Percentiles rank a stretch among this genome's conserved stretches.
Evolutionary conservation across 2,113 vertebrate genomes (phyloP).

Genomic region (Ranitomeya imitator): DNA sequence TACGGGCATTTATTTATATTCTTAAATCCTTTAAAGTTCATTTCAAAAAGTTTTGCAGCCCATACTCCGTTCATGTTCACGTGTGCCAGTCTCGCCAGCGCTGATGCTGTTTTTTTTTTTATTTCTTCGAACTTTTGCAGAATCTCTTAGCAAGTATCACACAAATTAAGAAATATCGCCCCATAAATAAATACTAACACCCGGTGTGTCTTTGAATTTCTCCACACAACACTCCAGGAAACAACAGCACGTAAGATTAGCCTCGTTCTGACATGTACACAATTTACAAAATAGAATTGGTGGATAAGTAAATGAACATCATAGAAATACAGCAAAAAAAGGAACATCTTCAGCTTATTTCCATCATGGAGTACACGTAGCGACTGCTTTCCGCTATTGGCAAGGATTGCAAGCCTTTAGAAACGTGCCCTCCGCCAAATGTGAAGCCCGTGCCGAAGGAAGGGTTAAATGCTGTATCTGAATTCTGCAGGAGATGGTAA

Average conservation of each 20-base stretch:
- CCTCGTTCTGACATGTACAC: not conserved
- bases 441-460: not conserved
- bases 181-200: conserved; percentile 55
- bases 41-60: not conserved
- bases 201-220: conserved; percentile 47
- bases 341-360: not conserved
- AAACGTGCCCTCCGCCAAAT: not conserved
- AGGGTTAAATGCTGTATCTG: conserved; percentile 1
- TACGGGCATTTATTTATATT: not conserved
- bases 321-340: not conserved
- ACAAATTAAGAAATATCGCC: conserved; percentile 54
- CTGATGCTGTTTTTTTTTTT: not conserved
- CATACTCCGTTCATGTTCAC: not conserved
- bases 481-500: conserved; percentile 6
- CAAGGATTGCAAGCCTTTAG: not conserved
- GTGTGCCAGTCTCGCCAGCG: not conserved
- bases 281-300: not conserved
- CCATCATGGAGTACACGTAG: not conserved
- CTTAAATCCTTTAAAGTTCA: not conserved
- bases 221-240: conserved; percentile 21
- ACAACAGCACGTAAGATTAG: conserved; percentile 9
- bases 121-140: not conserved
- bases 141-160: conserved; percentile 42
- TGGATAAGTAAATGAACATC: not conserved
- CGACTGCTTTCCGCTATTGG: not conserved